phyloP scores from a whole-genome alignment of 2,797 vertebrate genomes.

The Cyprinella venusta region DNA sequence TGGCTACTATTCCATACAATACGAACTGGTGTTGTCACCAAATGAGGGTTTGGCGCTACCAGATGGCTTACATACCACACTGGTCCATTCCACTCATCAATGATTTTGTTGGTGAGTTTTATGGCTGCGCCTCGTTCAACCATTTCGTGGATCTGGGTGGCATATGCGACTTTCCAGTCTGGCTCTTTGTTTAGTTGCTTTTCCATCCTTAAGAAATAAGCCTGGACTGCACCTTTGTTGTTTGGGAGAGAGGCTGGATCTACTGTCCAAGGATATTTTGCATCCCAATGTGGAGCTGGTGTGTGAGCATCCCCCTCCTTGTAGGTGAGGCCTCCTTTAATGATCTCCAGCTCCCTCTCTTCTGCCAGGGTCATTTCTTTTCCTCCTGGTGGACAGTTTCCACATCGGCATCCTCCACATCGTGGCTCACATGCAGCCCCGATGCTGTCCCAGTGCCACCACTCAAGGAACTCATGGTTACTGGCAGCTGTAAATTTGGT shows the following conservation, averaged over 20 bases:
- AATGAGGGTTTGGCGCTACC: background rate
- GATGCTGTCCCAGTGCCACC: background rate
- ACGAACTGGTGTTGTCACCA: background rate
- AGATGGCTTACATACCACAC: background rate
- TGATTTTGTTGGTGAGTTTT: background rate
- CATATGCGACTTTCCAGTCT: background rate
- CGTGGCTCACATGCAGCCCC: background rate
- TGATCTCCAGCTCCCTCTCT: background rate
- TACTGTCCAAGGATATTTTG: background rate
- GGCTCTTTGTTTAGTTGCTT: background rate
- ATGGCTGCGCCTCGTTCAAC: background rate
- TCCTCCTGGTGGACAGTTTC: background rate
- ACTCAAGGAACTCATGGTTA: background rate
- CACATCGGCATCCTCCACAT: background rate
- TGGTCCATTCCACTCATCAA: background rate
- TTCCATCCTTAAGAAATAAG: background rate
- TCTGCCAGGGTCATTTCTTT: background rate
- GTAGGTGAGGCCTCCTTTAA: background rate
- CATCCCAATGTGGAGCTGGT: background rate
- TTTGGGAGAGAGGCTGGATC: background rate
- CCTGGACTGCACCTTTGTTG: conserved; percentile 2
- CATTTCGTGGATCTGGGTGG: background rate
- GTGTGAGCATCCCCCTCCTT: background rate
- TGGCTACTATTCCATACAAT: conserved; percentile 1
- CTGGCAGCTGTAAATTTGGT: background rate